A percentile compares a stretch with the other conserved stretches of the same genome.
These are phyloP conservation scores for Rutpela maculata DNA, from an alignment of 2,888 invertebrate species.

Conservation along the genomic window DNA sequence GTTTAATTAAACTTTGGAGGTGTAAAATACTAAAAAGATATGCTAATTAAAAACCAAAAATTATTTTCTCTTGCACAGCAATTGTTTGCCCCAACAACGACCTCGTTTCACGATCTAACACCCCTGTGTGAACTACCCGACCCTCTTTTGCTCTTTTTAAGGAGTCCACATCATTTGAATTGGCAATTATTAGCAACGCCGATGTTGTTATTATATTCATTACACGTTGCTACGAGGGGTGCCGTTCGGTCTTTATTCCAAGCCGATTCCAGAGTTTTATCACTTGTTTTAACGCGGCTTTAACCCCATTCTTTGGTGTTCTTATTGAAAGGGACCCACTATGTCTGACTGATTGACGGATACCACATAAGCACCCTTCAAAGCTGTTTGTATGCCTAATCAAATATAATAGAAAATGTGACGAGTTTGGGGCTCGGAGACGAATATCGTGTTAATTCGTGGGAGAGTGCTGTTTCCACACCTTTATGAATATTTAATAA, in stretches of 20 bases:
- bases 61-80: conserved; percentile 42
- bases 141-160: conserved; percentile 65
- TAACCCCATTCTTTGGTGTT: conserved; percentile 58
- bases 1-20: background rate
- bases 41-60: conserved; percentile 28
- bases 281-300: conserved; percentile 64
- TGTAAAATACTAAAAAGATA: background rate
- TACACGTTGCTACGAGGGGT: conserved; percentile 62
- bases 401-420: conserved; percentile 48
- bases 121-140: conserved; percentile 61
- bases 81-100: conserved; percentile 57
- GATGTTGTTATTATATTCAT: conserved; percentile 69
- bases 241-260: conserved; percentile 52
- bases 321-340: conserved; percentile 56
- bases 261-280: conserved; percentile 56
- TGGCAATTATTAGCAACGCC: conserved; percentile 66
- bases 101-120: conserved; percentile 61
- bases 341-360: conserved; percentile 57
- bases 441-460: conserved; percentile 35
- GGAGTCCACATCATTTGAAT: conserved; percentile 63
- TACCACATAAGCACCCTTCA: conserved; percentile 55
- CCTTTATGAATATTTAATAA: conserved; percentile 29
- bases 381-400: conserved; percentile 51
- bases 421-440: conserved; percentile 32
- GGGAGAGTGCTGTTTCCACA: conserved; percentile 29